Evolutionary conservation across 2,797 vertebrate genomes (phyloP), one percentile per base, ranked within the genome.

Genomic region (Dromococcyx pavoninus): DNA sequence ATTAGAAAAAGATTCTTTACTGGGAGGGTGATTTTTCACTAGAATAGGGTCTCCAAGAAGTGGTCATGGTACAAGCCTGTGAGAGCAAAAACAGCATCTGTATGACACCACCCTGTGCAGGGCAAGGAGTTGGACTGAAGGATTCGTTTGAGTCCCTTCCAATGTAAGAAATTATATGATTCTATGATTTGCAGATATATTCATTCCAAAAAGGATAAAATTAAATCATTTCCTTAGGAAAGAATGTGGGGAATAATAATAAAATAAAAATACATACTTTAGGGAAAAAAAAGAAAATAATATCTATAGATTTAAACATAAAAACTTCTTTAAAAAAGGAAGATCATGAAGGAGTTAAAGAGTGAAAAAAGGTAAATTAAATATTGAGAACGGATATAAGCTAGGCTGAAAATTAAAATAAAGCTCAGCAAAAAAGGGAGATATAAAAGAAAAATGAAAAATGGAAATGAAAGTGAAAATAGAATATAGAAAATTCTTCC

Each of bases 11-110:
- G 1, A 5, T n/a, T 35, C 19, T 62, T 70, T 15, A 21, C 18
- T 25, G 24, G 50, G 3, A 57, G 4, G 8, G 2, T 24, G 10
- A 4, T 21, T 1, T 0, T 8, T 76, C 50, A 50, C 57, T 17
- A 9, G 30, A 53, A 32, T 5, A 60, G 25, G 11, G 2, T 58
- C 4, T 7, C 22, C 10, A 41, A 15, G 22, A 30, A 78, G 16
- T 27, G 8, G 6, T 28, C 4, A 11, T 15, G 14, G 24, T 14
- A 66, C 17, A 51, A 53, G 22, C 7, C n/a, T 22, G n/a, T n/a
- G n/a, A n/a, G n/a, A n/a, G n/a, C n/a, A n/a, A n/a, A n/a, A n/a
- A n/a, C n/a, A n/a, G n/a, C n/a, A n/a, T n/a, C n/a, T n/a, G n/a
- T n/a, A n/a, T n/a, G n/a, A n/a, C n/a, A n/a, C n/a, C n/a, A n/a